Percentiles rank a stretch among this genome's conserved stretches.
Conservation (phyloP, 2,797 vertebrate genomes). For the Betta splendens region DNA sequence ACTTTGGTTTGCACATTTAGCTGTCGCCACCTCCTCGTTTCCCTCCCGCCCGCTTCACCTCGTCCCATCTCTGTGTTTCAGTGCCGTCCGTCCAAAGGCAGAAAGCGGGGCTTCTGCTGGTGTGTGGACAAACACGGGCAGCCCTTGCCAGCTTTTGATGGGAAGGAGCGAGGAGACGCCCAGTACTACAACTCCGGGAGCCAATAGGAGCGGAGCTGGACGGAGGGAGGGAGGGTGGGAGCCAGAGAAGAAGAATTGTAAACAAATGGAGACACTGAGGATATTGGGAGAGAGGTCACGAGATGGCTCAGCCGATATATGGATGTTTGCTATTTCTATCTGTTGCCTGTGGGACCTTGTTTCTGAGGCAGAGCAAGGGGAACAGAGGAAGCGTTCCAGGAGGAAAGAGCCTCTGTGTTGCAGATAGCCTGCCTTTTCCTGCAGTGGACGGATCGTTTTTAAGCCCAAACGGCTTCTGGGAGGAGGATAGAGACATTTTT, state of each 20-base stretch:
- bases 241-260: slow-evolving; percentile 63
- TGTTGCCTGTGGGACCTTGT: slow-evolving; percentile 68
- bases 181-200: slow-evolving; percentile 85
- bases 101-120: slow-evolving; percentile 95
- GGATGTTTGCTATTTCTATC: slow-evolving; percentile 74
- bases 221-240: slow-evolving; percentile 50
- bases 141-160: slow-evolving; percentile 86
- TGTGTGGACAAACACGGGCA: slow-evolving; percentile 97
- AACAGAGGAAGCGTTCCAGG: slow-evolving; percentile 50
- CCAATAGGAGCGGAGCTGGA: slow-evolving; percentile 73
- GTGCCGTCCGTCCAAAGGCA: slow-evolving; percentile 95
- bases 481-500: slow-evolving; percentile 40
- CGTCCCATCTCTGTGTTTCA: slow-evolving; percentile 64
- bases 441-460: slow-evolving; percentile 54
- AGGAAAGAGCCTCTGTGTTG: slow-evolving; percentile 32
- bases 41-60: slow-evolving; percentile 39
- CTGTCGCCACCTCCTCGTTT: background rate
- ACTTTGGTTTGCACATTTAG: slow-evolving; percentile 51
- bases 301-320: slow-evolving; percentile 69
- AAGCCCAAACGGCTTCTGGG: slow-evolving; percentile 45
- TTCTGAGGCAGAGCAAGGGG: slow-evolving; percentile 55
- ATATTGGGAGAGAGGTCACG: slow-evolving; percentile 73
- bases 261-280: slow-evolving; percentile 72
- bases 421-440: slow-evolving; percentile 46
- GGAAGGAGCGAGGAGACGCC: slow-evolving; percentile 85